Base-by-base conservation (phyloP, 2,113 vertebrate species). In the Penelope pileata region DNA sequence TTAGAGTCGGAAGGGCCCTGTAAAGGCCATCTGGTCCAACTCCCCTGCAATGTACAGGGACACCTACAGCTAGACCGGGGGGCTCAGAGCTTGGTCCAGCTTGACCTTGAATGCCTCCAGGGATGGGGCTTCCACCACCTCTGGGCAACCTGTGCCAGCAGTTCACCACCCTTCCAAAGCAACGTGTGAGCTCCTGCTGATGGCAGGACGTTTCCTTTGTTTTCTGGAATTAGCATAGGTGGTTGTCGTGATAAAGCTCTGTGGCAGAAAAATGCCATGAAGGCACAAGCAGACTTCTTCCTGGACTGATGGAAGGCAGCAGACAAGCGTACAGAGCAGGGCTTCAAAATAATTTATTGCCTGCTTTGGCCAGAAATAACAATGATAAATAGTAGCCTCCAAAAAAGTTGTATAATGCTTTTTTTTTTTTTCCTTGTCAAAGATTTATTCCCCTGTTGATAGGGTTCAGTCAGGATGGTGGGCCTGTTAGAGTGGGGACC, bases 121-220 rank as follows among this genome's bases (percentile, higher is more conserved):
- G n/a, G n/a, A n/a, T n/a, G n/a, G n/a, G n/a, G n/a, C n/a, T n/a
- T n/a, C n/a, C n/a, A n/a, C n/a, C n/a, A n/a, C n/a, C n/a, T n/a
- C n/a, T n/a, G n/a, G n/a, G n/a, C n/a, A n/a, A n/a, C n/a, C n/a
- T n/a, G n/a, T n/a, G n/a, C n/a, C n/a, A n/a, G n/a, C n/a, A n/a
- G n/a, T n/a, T n/a, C n/a, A n/a, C n/a, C n/a, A n/a, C 26, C 6
- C 10, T 66, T 78, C 26, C 19, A 10, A 36, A 40, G 10, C 54
- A 6, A 10, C 1, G 0, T 24, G 43, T 43, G 32, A 80, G 32
- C 3, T 4, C 6, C 42, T 75, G 13, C 78, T 11, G 4, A 10
- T 63, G n/a, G 15, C 18, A 8, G 10, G 45, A 72, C 21, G 13
- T 80, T 77, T 76, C 43, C 10, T 92, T 86, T 0, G 1, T 45